phyloP scores from a whole-genome alignment of 2,888 invertebrate species.

The Mechanitis mazaeus region DNA sequence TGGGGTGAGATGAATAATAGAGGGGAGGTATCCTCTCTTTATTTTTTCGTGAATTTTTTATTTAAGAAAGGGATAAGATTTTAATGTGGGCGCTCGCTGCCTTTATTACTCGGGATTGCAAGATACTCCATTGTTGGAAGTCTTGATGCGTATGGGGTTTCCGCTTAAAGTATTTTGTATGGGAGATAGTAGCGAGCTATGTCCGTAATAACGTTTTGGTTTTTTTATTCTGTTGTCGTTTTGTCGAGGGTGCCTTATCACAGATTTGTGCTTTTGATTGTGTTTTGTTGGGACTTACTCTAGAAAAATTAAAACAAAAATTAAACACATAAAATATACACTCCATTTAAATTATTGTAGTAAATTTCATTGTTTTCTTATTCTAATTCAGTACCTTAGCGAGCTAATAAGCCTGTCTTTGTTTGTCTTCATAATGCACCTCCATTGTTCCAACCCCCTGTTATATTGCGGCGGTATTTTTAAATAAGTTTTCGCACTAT shows the following conservation, averaged over 20 bases:
- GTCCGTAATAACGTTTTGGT: conserved; percentile 62
- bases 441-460: conserved; percentile 27
- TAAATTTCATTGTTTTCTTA: conserved; percentile 22
- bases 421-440: conserved; percentile 28
- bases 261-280: conserved; percentile 29
- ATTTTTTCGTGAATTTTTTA: conserved; percentile 77
- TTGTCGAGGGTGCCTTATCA: conserved; percentile 37
- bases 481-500: conserved; percentile 23
- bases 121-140: conserved; percentile 66
- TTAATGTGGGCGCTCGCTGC: conserved; percentile 71
- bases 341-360: conserved; percentile 20
- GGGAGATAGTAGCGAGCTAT: conserved; percentile 49
- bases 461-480: conserved; percentile 27
- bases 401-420: conserved; percentile 29
- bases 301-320: too few relatives aligned
- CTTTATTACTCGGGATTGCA: conserved; percentile 72
- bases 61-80: conserved; percentile 78
- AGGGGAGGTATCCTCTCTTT: conserved; percentile 67
- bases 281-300: conserved; percentile 1
- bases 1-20: conserved; percentile 65
- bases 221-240: conserved; percentile 41
- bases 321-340: too few relatives aligned
- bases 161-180: conserved; percentile 73
- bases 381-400: conserved; percentile 26
- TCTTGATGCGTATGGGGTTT: conserved; percentile 70